A percentile compares a stretch with the other conserved stretches of the same genome.
These are phyloP conservation scores for Kryphioiulus occultus DNA, from an alignment of 2,888 invertebrate species.

Conservation along the genomic window DNA sequence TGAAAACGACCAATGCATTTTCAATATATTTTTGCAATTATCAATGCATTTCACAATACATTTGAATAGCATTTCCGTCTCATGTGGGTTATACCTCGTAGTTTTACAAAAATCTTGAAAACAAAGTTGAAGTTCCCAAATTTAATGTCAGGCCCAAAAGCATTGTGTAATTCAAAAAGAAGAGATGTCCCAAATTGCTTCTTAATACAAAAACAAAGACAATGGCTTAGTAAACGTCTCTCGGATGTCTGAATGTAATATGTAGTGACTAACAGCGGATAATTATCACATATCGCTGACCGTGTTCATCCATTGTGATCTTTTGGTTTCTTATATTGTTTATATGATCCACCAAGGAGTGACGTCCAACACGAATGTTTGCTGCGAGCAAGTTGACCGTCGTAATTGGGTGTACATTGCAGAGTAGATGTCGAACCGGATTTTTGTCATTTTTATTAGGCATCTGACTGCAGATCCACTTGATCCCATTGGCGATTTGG, in stretches of 20 bases:
- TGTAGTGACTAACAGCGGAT: not conserved
- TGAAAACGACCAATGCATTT: no score
- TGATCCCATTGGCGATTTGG: not conserved
- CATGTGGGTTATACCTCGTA: no score
- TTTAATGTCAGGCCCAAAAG: no score
- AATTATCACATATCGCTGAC: not conserved
- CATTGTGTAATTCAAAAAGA: no score
- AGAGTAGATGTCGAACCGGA: not conserved
- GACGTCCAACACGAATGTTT: not conserved
- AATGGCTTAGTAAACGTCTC: no score
- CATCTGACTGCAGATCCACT: slow-evolving; percentile 2
- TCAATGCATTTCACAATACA: no score
- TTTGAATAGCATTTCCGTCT: no score
- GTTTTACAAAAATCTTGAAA: no score
- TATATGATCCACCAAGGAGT: not conserved
- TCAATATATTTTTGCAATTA: no score
- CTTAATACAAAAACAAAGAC: no score
- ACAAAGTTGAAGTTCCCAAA: no score
- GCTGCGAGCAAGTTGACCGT: not conserved
- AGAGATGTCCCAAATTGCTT: no score
- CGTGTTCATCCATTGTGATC: not conserved
- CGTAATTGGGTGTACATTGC: not conserved
- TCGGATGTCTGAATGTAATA: not conserved
- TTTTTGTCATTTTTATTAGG: not conserved
- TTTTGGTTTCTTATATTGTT: not conserved